These are phyloP conservation scores for Aphis gossypii DNA, from an alignment of 1,140 invertebrate species.

Conservation along the genomic window DNA sequence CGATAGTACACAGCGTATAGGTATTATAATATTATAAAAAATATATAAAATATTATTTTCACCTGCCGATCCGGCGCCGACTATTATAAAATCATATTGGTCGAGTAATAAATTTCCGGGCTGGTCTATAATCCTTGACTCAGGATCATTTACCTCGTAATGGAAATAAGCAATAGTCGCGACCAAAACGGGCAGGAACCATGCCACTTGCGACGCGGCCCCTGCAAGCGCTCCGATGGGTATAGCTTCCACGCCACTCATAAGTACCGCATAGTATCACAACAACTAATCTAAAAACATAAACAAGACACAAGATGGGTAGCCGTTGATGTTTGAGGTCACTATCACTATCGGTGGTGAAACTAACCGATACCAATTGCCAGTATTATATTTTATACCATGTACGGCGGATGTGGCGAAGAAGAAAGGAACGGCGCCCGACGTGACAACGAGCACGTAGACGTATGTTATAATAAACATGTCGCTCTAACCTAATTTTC, in stretches of 20 bases:
- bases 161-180: slow-evolving; percentile 84
- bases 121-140: slow-evolving; percentile 74
- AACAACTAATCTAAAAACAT: not conserved
- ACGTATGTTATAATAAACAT: not conserved
- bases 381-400: not conserved
- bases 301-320: not conserved
- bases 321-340: not conserved
- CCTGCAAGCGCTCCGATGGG: slow-evolving; percentile 67
- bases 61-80: slow-evolving; percentile 96
- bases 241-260: slow-evolving; percentile 68
- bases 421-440: slow-evolving; percentile 41
- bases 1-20: not conserved
- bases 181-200: slow-evolving; percentile 80
- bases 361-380: slow-evolving; percentile 35
- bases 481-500: slow-evolving; percentile 28
- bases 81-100: slow-evolving; percentile 85
- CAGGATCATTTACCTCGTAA: slow-evolving; percentile 79
- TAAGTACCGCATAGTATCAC: slow-evolving; percentile 22
- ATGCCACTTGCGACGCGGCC: slow-evolving; percentile 70
- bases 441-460: slow-evolving; percentile 40
- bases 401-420: not conserved
- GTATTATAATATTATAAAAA: not conserved
- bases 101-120: slow-evolving; percentile 71
- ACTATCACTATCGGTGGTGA: slow-evolving; percentile 7
- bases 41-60: slow-evolving; percentile 48